Evolutionary conservation across 1,140 invertebrate species (phyloP), one percentile per base, ranked within the genome.

Genomic region (Drusus annulatus): DNA sequence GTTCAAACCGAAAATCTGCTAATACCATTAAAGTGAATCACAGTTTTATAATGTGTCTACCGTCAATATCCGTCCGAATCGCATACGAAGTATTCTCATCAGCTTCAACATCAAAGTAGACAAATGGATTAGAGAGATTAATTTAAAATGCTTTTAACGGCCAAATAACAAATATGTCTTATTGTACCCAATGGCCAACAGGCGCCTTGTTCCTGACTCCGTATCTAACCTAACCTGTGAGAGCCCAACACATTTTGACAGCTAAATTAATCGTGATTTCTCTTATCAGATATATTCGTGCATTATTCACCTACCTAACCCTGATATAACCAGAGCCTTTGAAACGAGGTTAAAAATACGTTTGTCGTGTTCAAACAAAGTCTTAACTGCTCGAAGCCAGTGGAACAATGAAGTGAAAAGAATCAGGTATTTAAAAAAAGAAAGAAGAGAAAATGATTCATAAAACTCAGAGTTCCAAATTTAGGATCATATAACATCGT

Each of bases 201-300:
- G 58, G 58, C 58, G 19, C 19, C 58, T 60, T 25, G 19, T 60
- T 36, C 31, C 28, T 68, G 36, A 45, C 36, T 45, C 10, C 5
- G 36, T 45, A 45, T 36, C 31, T n/a, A 8, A 25, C 63, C 23
- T 17, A 17, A 31, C 28, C 23, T 17, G 28, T 31, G 31, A 68
- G 63, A 68, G n/a, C 23, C 63, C 63, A 68, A 68, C 63, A 68
- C 63, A 36, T 68, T 68, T 68, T 68, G 63, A 68, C 63, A 68
- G 31, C 63, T 68, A 68, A 68, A 68, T 68, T 68, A 68, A 68
- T 68, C 63, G 63, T 68, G 63, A 68, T 68, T 68, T 31, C 23
- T 31, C 63, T 68, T 68, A 68, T 68, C 63, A 36, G 63, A 68
- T 68, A 68, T 28, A 68, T 31, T 68, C 31, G 23, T 68, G 63